Evolutionary conservation across 1,140 invertebrate genomes (phyloP).

Genomic region (Propsilocerus akamusi): DNA sequence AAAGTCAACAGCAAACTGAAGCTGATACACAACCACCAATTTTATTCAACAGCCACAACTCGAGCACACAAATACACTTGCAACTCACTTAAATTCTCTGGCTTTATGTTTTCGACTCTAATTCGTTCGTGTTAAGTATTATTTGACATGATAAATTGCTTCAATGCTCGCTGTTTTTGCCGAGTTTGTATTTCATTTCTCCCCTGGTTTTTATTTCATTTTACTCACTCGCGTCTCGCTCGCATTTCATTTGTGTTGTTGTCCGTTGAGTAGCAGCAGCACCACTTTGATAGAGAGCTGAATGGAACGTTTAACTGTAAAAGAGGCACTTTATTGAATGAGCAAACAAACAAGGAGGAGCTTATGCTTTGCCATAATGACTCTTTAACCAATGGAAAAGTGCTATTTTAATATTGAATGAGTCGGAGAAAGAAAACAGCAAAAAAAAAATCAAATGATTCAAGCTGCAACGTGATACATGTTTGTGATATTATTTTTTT

Average conservation of each 20-base stretch:
- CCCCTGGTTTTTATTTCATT: no score
- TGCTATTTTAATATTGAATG: conserved; percentile 4
- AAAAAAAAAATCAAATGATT: conserved; percentile 1
- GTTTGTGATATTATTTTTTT: neutral
- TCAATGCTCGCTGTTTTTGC: no score
- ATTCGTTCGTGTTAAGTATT: neutral
- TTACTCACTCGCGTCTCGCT: no score
- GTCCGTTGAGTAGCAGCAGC: no score
- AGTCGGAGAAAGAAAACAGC: no score
- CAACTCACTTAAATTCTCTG: neutral
- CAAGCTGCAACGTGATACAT: neutral
- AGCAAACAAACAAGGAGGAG: conserved; percentile 2
- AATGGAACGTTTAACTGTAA: conserved; percentile 1
- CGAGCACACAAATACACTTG: neutral
- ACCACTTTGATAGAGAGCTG: no score
- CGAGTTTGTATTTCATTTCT: no score
- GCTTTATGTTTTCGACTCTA: neutral
- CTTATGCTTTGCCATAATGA: conserved; percentile 4
- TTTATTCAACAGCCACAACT: neutral
- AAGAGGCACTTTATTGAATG: neutral
- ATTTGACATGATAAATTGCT: conserved; percentile 3
- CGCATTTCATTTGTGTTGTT: no score
- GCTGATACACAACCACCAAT: neutral
- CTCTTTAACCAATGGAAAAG: conserved; percentile 4
- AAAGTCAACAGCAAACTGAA: neutral